phyloP scores from a whole-genome alignment of 2,113 vertebrate species.

The Scortum barcoo region DNA sequence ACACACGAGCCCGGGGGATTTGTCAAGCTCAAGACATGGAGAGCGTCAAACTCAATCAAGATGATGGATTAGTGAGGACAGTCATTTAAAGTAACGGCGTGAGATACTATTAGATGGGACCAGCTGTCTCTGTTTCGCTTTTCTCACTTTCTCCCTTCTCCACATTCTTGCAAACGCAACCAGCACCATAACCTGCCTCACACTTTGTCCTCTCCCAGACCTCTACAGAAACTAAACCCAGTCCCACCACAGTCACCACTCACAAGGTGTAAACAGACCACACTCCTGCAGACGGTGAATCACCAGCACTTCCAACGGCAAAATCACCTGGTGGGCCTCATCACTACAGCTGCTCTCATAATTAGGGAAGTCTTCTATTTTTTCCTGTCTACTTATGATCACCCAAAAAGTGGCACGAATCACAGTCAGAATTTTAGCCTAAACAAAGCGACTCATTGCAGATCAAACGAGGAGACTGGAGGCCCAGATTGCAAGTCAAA shows the following conservation, averaged over 20 bases:
- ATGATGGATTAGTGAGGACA: slow-evolving; percentile 51
- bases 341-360: slow-evolving; percentile 33
- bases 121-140: not conserved
- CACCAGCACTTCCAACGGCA: slow-evolving; percentile 2
- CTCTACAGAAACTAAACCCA: slow-evolving; percentile 4
- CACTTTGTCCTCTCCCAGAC: not conserved
- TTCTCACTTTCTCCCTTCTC: not conserved
- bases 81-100: slow-evolving; percentile 4
- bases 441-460: slow-evolving; percentile 32
- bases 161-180: slow-evolving; percentile 14
- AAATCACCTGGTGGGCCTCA: slow-evolving; percentile 1
- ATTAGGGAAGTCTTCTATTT: slow-evolving; percentile 2
- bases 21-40: slow-evolving; percentile 32
- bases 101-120: slow-evolving; percentile 2
- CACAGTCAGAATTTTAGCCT: slow-evolving; percentile 21
- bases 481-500: slow-evolving; percentile 40
- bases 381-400: slow-evolving; percentile 21
- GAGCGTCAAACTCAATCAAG: slow-evolving; percentile 38
- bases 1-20: slow-evolving; percentile 55
- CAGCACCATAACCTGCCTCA: not conserved
- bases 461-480: slow-evolving; percentile 43
- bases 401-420: slow-evolving; percentile 31
- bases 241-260: slow-evolving; percentile 23
- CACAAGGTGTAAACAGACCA: slow-evolving; percentile 29
- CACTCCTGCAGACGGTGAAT: slow-evolving; percentile 48